Evolutionary conservation across 2,113 vertebrate genomes (phyloP), one percentile per base, ranked within the genome.

Genomic region (Perognathus longimembris): DNA sequence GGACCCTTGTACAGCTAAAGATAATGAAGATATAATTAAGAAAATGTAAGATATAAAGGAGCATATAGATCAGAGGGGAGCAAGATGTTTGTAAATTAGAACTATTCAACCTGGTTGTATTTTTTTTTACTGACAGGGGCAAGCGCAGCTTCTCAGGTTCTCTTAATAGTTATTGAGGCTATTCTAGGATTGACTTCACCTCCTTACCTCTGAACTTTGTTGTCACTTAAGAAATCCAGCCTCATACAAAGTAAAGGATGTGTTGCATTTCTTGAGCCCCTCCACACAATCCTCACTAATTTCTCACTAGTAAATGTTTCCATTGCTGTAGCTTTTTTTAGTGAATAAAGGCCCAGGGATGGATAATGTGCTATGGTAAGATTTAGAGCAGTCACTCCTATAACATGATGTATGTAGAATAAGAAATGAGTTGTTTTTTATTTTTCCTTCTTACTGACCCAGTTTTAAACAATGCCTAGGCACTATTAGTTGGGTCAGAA

Each of bases 401-500:
- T 42, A 70, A 78, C 50, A 91, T 69, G 59, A 63, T 76, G 57
- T 63, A 63, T 76, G 57, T 63, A 78, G 74, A 92, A 71, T 57
- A 61, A n/a, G 61, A 34, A 84, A 32, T 85, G 30, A 57, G 67
- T 59, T 45, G 21, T 12, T 54, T 54, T 34, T 84, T 21, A 10
- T 54, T 89, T 83, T 88, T 67, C n/a, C 40, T 71, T 83, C 63
- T 22, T 83, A 85, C 71, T 86, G 80, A 86, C 83, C 91, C 67
- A 92, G 0, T 86, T 90, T 89, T 79, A 54, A 67, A 92, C 61
- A 95, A 67, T 54, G 66, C 75, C 30, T 79, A 54, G 54, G 42
- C 79, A 79, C 80, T 94, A 79, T 96, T 88, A 70, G 8, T 70
- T 85, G 70, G 28, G 50, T 83, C 79, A 71, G 20, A 67, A 42